These are phyloP conservation scores for Chondrosia reniformis DNA, from an alignment of 37 sponge, comb jelly and placozoan genomes.

Conservation along the genomic window DNA sequence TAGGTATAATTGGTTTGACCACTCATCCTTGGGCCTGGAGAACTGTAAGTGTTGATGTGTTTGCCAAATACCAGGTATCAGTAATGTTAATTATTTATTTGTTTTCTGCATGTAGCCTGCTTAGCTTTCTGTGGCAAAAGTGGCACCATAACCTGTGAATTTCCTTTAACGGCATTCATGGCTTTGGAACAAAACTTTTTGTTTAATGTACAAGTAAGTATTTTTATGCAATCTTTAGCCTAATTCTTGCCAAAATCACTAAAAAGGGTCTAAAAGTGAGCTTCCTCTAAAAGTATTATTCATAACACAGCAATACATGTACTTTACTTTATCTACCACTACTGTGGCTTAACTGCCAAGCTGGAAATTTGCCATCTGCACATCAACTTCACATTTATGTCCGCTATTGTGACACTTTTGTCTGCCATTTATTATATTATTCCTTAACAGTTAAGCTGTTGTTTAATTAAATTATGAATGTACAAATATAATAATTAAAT, in stretches of 20 bases:
- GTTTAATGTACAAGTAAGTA: constrained; percentile 58
- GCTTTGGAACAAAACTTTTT: constrained; percentile 57
- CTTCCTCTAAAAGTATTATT: no score
- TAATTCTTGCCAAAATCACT: no score
- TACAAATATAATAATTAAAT: no score
- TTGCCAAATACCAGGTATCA: not conserved
- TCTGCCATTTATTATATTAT: no score
- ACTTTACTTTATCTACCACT: not conserved
- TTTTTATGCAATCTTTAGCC: no score
- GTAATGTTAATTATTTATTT: not conserved
- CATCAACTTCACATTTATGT: not conserved
- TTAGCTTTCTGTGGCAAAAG: constrained; percentile 76
- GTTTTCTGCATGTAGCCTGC: constrained; percentile 21
- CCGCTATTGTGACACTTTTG: no score
- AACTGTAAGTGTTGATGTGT: constrained; percentile 39
- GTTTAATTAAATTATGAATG: no score
- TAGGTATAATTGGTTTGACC: constrained; percentile 81
- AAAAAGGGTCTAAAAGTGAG: no score
- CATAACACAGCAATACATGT: no score
- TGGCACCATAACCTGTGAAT: constrained; percentile 47
- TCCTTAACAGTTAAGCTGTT: no score
- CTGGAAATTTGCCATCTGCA: not conserved
- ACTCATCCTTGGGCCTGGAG: constrained; percentile 25
- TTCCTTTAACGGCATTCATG: constrained; percentile 67
- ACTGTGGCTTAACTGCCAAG: not conserved